Evolutionary conservation across 37 sponge, comb jelly and placozoan species (phyloP).

Genomic region (Geodia barretti): DNA sequence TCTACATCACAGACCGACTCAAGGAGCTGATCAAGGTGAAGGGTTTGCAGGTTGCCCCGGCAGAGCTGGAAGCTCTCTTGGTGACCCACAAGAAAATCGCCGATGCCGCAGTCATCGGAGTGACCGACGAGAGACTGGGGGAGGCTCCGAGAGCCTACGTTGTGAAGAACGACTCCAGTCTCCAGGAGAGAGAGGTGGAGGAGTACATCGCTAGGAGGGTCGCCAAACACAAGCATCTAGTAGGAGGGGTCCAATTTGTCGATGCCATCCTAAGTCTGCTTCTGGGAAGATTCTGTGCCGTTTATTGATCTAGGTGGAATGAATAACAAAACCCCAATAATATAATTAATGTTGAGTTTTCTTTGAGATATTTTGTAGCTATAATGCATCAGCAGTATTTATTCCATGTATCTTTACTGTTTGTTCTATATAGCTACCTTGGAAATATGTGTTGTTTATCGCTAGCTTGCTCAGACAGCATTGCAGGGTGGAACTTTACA

Average conservation of each 20-base stretch:
- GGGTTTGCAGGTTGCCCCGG: constrained; percentile 90
- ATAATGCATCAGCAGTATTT: too few species aligned
- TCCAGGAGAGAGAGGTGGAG: constrained; percentile 63
- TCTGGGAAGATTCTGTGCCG: constrained; percentile 83
- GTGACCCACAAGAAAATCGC: constrained; percentile 74
- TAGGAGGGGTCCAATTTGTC: constrained; percentile 75
- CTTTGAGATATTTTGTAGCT: too few species aligned
- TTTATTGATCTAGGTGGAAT: too few species aligned
- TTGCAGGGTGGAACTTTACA: too few species aligned
- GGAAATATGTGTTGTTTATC: too few species aligned
- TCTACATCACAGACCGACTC: constrained; percentile 87
- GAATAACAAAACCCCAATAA: too few species aligned
- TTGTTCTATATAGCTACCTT: too few species aligned
- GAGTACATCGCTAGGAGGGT: constrained; percentile 58
- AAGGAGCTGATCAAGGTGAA: constrained; percentile 96
- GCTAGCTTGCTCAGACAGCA: too few species aligned
- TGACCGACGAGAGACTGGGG: constrained; percentile 79
- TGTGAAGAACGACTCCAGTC: constrained; percentile 49
- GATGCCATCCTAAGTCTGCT: constrained; percentile 81
- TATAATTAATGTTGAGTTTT: too few species aligned
- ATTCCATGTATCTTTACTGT: too few species aligned
- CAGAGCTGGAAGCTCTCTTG: constrained; percentile 84
- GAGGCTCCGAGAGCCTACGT: constrained; percentile 91
- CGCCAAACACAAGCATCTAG: constrained; percentile 71
- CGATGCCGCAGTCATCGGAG: constrained; percentile 85